Base-by-base conservation (phyloP, 2,113 vertebrate species). In the Numenius arquata region DNA sequence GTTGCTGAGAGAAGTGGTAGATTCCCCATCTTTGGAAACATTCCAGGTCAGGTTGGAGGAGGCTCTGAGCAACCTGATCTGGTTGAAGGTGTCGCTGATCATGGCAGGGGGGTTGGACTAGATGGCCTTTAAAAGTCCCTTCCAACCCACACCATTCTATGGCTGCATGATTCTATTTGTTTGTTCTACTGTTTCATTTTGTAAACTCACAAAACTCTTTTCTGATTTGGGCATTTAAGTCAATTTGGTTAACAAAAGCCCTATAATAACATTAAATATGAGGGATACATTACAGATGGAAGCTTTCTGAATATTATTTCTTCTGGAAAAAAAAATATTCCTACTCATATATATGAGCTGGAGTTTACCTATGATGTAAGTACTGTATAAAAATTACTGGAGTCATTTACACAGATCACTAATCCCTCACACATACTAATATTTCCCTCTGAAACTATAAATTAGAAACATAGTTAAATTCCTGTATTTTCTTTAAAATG, bases 381-480 rank as follows among this genome's bases (percentile, higher is more conserved):
- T 30, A 41, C 43, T 85, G 16, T 63, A 68, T 61, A 92, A 95
- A 91, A 92, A 88, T 66, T 92, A 23, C 41, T 75, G 14, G 45
- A 84, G 63, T 75, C 85, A 93, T 74, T 66, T 88, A 88, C 40
- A 87, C 58, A 93, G 66, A 83, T 96, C 38, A 12, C 59, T 93
- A 96, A 94, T 97, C 76, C 38, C 75, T 96, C 78, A 93, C 62
- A 93, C 65, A 67, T 88, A 71, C 41, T 97, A 88, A 94, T 92
- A 88, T 95, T 92, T 27, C 71, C 63, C 62, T 76, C 80, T 93
- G 73, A 97, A 95, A 93, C 55, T 40, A 75, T 91, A 79, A 67
- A 85, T 95, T 76, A 89, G 65, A 91, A 96, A 48, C 59, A 61
- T 30, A n/a, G 16, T 90, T 94, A 90, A 90, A 95, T 81, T 89